Evolutionary conservation across 92 coral and sea anemone species (phyloP).

Genomic region (Epizoanthus illoricatus): DNA sequence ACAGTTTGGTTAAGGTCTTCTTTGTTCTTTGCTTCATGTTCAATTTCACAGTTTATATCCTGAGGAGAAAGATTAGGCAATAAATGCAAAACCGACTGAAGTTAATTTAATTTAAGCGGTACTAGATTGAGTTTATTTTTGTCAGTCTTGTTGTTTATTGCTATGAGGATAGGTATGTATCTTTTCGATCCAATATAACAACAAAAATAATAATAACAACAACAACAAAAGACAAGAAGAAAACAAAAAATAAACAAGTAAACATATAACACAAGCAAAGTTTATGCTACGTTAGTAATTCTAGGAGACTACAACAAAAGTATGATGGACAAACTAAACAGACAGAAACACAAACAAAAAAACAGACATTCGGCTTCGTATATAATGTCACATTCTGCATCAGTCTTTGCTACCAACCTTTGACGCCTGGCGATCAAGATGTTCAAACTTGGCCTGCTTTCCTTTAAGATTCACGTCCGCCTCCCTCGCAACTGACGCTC

Average conservation of each 20-base stretch:
- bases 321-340: too few relatives aligned
- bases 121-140: not conserved
- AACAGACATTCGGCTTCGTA: too few relatives aligned
- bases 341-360: too few relatives aligned
- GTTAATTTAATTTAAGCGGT: not conserved
- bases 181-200: too few relatives aligned
- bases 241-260: too few relatives aligned
- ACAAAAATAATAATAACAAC: too few relatives aligned
- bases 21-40: not conserved
- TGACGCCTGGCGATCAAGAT: slow-evolving; percentile 37
- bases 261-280: too few relatives aligned
- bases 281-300: too few relatives aligned
- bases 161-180: too few relatives aligned
- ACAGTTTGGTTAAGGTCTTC: slow-evolving; percentile 9
- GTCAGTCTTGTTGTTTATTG: too few relatives aligned
- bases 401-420: slow-evolving; percentile 3
- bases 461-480: slow-evolving; percentile 25
- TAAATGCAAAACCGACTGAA: not conserved
- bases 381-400: not conserved
- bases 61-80: not conserved
- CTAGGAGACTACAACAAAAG: too few relatives aligned
- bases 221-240: too few relatives aligned
- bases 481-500: slow-evolving; percentile 5
- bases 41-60: slow-evolving; percentile 15
- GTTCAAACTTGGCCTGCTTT: slow-evolving; percentile 34